phyloP scores from a whole-genome alignment of 1,140 invertebrate species.

The Tetragnatha versicolor region DNA sequence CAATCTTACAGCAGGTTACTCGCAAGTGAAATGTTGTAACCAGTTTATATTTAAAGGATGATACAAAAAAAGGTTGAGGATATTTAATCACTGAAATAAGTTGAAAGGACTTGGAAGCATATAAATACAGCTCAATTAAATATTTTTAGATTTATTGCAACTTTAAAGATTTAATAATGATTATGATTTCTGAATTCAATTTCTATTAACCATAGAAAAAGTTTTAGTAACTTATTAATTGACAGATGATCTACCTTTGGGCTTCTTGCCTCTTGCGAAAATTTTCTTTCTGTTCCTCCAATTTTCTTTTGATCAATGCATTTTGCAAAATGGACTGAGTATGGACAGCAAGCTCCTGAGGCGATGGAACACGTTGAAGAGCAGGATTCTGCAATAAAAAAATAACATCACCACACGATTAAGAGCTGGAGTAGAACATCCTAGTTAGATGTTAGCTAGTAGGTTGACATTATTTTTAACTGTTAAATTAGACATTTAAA shows the following conservation, averaged over 20 bases:
- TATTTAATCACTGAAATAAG: too few relatives aligned
- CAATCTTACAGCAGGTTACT: too few relatives aligned
- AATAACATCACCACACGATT: background rate
- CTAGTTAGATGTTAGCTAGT: too few relatives aligned
- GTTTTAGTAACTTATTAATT: background rate
- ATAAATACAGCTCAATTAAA: too few relatives aligned
- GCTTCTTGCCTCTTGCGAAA: conserved; percentile 78
- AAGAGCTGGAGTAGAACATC: too few relatives aligned
- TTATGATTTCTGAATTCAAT: background rate
- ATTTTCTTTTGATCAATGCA: conserved; percentile 83
- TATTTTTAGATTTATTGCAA: too few relatives aligned
- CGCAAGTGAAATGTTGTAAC: too few relatives aligned
- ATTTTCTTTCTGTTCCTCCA: conserved; percentile 84
- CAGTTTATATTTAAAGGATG: too few relatives aligned
- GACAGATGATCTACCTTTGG: conserved; percentile 37
- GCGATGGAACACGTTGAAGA: conserved; percentile 76
- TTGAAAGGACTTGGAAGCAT: too few relatives aligned
- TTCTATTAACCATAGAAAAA: background rate
- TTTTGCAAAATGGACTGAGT: conserved; percentile 83
- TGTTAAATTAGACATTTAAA: too few relatives aligned
- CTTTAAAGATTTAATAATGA: background rate
- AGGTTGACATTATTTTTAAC: too few relatives aligned
- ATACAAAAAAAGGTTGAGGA: too few relatives aligned
- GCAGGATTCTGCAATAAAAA: conserved; percentile 54
- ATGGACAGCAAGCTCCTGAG: conserved; percentile 80